Conservation (phyloP, 2,888 invertebrate species). For the Sceliomorpha sp. region DNA sequence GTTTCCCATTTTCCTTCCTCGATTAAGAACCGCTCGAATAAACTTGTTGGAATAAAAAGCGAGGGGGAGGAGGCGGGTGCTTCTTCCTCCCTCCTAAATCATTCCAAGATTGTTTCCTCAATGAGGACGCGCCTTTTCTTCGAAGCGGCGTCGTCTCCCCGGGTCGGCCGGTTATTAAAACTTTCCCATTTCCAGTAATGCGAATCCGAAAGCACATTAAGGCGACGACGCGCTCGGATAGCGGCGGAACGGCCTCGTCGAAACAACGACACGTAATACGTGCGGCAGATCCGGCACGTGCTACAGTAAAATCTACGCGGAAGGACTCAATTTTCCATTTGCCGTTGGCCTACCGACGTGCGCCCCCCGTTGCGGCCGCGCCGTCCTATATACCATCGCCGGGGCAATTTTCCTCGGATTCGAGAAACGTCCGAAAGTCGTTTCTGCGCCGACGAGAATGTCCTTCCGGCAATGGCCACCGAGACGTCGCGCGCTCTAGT, state of each 20-base stretch:
- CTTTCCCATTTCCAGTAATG: slow-evolving; percentile 68
- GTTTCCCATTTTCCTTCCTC: too few relatives aligned
- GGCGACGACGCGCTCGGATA: slow-evolving; percentile 43
- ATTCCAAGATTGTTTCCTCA: not conserved
- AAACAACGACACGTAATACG: slow-evolving; percentile 57
- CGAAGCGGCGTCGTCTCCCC: slow-evolving; percentile 12
- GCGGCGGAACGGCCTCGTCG: slow-evolving; percentile 29
- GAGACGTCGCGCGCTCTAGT: too few relatives aligned
- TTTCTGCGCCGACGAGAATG: slow-evolving; percentile 5
- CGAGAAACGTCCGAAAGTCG: slow-evolving; percentile 7
- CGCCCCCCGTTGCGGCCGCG: not conserved
- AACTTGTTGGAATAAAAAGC: not conserved
- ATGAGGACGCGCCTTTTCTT: not conserved
- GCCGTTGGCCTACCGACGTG: slow-evolving; percentile 43
- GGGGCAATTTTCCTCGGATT: slow-evolving; percentile 3
- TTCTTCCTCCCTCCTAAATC: slow-evolving; percentile 1
- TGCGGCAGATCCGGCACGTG: slow-evolving; percentile 63
- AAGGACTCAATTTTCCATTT: slow-evolving; percentile 75
- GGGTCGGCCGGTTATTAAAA: slow-evolving; percentile 54
- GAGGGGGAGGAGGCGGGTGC: not conserved
- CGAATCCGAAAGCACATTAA: slow-evolving; percentile 66
- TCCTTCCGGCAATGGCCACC: too few relatives aligned
- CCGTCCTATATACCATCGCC: not conserved
- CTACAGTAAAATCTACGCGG: slow-evolving; percentile 72
- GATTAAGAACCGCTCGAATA: too few relatives aligned